Conservation (phyloP, 2,888 invertebrate genomes). For the Holacanthella duospinosa region DNA sequence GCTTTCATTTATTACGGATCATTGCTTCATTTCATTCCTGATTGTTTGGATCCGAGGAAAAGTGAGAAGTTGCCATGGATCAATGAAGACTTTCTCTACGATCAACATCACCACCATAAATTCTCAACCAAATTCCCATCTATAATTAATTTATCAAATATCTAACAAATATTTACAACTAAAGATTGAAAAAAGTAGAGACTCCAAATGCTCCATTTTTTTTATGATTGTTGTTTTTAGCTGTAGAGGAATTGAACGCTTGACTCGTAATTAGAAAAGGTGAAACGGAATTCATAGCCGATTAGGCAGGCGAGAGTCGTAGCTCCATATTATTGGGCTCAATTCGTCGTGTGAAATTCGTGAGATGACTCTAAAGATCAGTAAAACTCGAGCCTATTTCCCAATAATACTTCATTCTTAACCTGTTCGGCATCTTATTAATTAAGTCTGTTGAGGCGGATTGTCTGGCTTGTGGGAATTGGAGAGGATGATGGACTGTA, state of each 20-base stretch:
- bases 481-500: no score
- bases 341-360: not conserved
- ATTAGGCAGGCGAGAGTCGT: conserved; percentile 10
- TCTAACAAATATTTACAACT: not conserved
- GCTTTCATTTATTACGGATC: no score
- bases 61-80: not conserved
- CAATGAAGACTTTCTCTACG: no score
- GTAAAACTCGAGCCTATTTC: not conserved
- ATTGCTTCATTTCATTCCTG: no score
- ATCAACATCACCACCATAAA: no score
- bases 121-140: no score
- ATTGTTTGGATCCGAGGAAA: no score
- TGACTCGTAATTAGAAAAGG: conserved; percentile 5
- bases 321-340: not conserved
- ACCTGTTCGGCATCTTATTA: no score
- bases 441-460: no score
- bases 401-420: not conserved
- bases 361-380: not conserved
- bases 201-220: not conserved
- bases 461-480: no score
- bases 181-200: not conserved
- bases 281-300: conserved; percentile 13
- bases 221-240: no score
- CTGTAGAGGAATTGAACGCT: not conserved
- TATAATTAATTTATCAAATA: no score